Evolutionary conservation across 2,113 vertebrate species (phyloP).

Genomic region (Neolamprologus toae): DNA sequence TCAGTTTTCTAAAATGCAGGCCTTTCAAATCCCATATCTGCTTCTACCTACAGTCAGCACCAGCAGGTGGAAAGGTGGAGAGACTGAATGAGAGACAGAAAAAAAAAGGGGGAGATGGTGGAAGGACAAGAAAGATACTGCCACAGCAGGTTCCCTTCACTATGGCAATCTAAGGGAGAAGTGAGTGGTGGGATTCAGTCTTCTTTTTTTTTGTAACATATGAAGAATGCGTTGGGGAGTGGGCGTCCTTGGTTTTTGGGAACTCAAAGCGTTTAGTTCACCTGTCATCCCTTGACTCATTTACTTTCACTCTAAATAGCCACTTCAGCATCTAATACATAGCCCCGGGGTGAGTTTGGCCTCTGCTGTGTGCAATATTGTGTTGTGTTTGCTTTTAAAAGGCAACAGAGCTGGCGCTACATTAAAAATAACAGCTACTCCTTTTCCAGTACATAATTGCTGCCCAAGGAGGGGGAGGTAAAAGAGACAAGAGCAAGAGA

Average conservation of each 20-base stretch:
- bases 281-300: conserved; percentile 38
- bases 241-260: conserved; percentile 28
- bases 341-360: conserved; percentile 19
- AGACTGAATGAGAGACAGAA: neutral
- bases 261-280: conserved; percentile 37
- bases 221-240: neutral
- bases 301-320: conserved; percentile 49
- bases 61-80: neutral
- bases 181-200: neutral
- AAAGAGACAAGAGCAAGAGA: neutral
- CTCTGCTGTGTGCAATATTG: conserved; percentile 31
- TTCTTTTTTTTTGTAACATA: neutral
- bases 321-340: conserved; percentile 53
- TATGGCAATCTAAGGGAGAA: neutral
- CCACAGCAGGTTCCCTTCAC: conserved; percentile 21
- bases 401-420: neutral
- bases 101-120: neutral
- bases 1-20: neutral
- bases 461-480: neutral
- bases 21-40: conserved; percentile 28
- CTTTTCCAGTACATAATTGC: conserved; percentile 22
- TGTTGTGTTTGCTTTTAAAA: conserved; percentile 41
- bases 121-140: neutral
- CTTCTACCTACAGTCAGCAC: conserved; percentile 10
- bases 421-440: conserved; percentile 24